A percentile compares a stretch with the other conserved stretches of the same genome.
These are phyloP conservation scores for Zaprionus vittiger DNA, from an alignment of 1,140 invertebrate species.

Conservation along the genomic window DNA sequence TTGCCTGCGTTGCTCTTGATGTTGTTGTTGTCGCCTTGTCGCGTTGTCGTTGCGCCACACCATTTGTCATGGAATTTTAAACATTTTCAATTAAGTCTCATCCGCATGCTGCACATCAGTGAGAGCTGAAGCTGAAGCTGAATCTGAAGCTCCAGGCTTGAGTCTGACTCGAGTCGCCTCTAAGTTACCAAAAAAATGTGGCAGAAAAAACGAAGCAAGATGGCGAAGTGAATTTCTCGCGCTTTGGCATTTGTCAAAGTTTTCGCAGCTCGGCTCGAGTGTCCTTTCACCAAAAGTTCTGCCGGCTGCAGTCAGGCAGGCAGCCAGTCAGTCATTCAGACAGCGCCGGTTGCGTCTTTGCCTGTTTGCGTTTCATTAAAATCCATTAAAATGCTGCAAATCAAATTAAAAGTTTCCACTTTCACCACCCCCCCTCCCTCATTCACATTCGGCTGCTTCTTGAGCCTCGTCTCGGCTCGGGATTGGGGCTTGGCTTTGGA, in stretches of 20 bases:
- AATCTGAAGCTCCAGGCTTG: background rate
- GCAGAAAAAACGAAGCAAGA: constrained; percentile 37
- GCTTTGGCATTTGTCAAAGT: constrained; percentile 82
- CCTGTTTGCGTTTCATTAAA: constrained; percentile 81
- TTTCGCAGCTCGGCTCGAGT: constrained; percentile 56
- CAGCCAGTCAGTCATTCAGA: background rate
- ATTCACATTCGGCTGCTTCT: background rate
- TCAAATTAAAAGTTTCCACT: constrained; percentile 83
- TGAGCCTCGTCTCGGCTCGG: background rate
- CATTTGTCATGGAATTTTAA: constrained; percentile 77
- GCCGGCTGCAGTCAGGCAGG: constrained; percentile 6
- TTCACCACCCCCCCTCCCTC: constrained; percentile 15
- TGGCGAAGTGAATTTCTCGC: constrained; percentile 75
- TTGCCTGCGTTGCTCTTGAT: background rate
- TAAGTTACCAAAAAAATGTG: constrained; percentile 66
- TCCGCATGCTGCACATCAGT: constrained; percentile 58
- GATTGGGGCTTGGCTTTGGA: background rate
- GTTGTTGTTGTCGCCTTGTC: constrained; percentile 13
- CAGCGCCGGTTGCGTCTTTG: constrained; percentile 31
- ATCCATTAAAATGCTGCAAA: constrained; percentile 83
- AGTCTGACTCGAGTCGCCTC: constrained; percentile 50
- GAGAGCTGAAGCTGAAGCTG: constrained; percentile 50
- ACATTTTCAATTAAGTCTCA: constrained; percentile 76
- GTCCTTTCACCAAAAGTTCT: constrained; percentile 63
- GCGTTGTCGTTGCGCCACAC: constrained; percentile 24